These are phyloP conservation scores for Eupleurogrammus muticus DNA, from an alignment of 2,797 vertebrate species.

Conservation along the genomic window DNA sequence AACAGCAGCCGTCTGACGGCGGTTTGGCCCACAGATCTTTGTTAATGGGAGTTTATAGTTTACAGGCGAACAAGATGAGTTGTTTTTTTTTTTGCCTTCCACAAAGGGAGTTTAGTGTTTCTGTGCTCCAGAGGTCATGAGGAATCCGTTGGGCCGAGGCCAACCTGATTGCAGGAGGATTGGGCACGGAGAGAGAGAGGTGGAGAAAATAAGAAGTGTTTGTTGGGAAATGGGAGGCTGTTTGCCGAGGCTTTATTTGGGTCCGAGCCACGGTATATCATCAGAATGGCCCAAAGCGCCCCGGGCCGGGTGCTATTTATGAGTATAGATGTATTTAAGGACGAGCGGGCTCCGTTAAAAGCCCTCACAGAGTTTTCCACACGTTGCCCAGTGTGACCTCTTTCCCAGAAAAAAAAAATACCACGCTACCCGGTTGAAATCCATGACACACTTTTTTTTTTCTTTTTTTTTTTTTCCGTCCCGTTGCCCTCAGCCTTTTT, in stretches of 20 bases:
- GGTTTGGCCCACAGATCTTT: constrained; percentile 60
- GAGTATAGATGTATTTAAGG: constrained; percentile 54
- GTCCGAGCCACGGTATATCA: constrained; percentile 39
- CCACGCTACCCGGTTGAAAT: constrained; percentile 31
- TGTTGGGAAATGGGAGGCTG: constrained; percentile 45
- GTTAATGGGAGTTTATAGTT: constrained; percentile 66
- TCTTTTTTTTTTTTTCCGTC: too few relatives aligned
- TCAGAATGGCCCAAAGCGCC: constrained; percentile 45
- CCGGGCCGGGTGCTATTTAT: constrained; percentile 54
- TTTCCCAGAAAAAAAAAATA: constrained; percentile 47
- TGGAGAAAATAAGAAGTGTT: constrained; percentile 32
- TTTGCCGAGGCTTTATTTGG: constrained; percentile 47
- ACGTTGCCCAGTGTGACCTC: constrained; percentile 59
- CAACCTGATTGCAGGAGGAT: constrained; percentile 43
- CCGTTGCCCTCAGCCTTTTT: constrained; percentile 52
- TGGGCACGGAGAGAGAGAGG: constrained; percentile 31
- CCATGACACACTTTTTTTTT: constrained; percentile 56
- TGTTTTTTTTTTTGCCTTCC: not conserved
- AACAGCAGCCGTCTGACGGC: constrained; percentile 62
- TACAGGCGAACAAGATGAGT: constrained; percentile 63
- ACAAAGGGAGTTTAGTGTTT: constrained; percentile 49
- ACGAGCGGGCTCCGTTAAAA: constrained; percentile 50
- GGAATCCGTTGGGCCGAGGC: constrained; percentile 54
- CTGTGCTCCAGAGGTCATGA: constrained; percentile 53
- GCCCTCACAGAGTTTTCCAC: constrained; percentile 50